phyloP scores from a whole-genome alignment of 2,888 invertebrate genomes.

The Chrysolina oricalcia region DNA sequence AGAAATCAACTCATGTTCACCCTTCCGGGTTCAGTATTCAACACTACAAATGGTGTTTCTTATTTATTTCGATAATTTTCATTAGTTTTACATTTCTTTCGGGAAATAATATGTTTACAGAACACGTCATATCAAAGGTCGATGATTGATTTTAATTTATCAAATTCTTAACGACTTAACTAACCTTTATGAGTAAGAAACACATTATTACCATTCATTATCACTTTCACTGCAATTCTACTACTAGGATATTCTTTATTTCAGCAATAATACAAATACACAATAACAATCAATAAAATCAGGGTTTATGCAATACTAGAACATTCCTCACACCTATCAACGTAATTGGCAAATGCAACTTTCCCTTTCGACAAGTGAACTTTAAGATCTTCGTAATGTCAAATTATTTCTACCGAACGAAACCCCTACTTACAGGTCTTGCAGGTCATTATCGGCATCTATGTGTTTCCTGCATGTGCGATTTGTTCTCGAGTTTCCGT shows the following conservation, averaged over 20 bases:
- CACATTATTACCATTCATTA: background rate
- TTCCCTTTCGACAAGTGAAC: constrained; percentile 6
- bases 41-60: too few species aligned
- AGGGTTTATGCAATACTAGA: background rate
- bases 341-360: background rate
- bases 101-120: too few species aligned
- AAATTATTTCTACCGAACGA: constrained; percentile 2
- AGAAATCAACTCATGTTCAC: too few species aligned
- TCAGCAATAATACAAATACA: background rate
- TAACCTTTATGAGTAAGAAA: too few species aligned
- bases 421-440: background rate
- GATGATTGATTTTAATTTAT: too few species aligned
- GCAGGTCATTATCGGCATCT: background rate
- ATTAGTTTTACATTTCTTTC: too few species aligned
- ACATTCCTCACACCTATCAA: background rate
- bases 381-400: background rate
- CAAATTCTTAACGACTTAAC: too few species aligned
- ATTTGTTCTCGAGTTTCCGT: too few species aligned
- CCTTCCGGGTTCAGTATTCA: too few species aligned
- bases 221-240: background rate
- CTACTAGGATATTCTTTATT: background rate
- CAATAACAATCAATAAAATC: background rate
- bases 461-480: background rate
- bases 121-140: too few species aligned
- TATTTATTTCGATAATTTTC: too few species aligned